Conservation (phyloP, 2,888 invertebrate species). For the Machimus atricapillus region DNA sequence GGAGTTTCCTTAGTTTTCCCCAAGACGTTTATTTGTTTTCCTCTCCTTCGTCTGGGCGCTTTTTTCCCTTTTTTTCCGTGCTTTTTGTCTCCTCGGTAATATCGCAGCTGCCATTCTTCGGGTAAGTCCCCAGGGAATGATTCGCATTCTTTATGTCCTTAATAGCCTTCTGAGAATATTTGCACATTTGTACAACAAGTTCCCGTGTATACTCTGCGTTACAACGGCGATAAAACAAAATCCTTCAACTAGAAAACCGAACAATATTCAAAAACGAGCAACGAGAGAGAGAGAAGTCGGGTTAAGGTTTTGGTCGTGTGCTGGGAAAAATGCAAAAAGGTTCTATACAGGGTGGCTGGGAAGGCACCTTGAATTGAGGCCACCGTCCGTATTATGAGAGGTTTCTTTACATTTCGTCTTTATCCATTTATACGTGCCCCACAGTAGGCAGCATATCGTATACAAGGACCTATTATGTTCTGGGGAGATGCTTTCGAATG, state of each 20-base stretch:
- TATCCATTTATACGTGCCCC: not conserved
- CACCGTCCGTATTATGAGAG: constrained; percentile 7
- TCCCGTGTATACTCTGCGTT: not conserved
- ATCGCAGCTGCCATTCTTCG: constrained; percentile 11
- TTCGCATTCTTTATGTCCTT: constrained; percentile 21
- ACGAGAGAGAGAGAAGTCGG: not conserved
- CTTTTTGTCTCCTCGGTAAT: constrained; percentile 5
- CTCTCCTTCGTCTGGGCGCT: not conserved
- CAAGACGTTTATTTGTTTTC: constrained; percentile 10
- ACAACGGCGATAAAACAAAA: not conserved
- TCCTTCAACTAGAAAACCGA: not conserved
- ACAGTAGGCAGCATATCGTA: not conserved
- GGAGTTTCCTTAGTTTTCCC: constrained; percentile 6
- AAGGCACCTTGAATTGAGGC: not conserved
- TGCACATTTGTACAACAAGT: constrained; percentile 19
- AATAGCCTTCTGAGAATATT: constrained; percentile 18
- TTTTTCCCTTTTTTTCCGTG: not conserved
- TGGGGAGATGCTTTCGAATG: constrained; percentile 1
- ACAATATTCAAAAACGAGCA: not conserved
- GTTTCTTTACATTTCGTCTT: not conserved
- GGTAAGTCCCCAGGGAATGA: constrained; percentile 15
- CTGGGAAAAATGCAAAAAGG: not conserved
- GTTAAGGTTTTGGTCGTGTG: not conserved
- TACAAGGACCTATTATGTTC: not conserved
- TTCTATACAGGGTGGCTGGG: not conserved